Evolutionary conservation across 2,113 vertebrate species (phyloP).

Genomic region (Pseudorectes ferrugineus): DNA sequence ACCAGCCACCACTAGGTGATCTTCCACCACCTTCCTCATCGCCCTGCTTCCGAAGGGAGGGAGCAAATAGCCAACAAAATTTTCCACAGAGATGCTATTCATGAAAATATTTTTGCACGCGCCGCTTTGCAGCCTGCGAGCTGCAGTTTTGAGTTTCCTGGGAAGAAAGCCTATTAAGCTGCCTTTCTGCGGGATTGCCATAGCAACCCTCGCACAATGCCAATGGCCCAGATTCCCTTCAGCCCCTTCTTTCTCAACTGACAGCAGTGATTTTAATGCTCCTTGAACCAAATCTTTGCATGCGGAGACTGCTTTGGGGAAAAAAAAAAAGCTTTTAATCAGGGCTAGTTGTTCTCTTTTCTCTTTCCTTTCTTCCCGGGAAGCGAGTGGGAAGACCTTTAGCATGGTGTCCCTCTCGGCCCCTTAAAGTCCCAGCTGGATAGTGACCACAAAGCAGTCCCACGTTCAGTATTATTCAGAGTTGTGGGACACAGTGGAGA

Average conservation of each 20-base stretch:
- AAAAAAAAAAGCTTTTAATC: conserved; percentile 45
- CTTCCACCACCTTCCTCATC: neutral
- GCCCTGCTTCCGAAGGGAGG: neutral
- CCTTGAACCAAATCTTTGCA: conserved; percentile 71
- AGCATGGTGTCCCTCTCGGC: neutral
- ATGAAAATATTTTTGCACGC: conserved; percentile 18
- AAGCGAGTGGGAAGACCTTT: conserved; percentile 3
- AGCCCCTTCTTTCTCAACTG: conserved; percentile 67
- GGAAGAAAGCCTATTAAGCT: conserved; percentile 72
- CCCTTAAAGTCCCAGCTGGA: neutral
- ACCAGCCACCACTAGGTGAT: neutral
- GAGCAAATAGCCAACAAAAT: neutral
- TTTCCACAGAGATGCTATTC: conserved; percentile 50
- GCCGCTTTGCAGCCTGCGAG: conserved; percentile 16
- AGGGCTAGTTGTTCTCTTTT: conserved; percentile 27
- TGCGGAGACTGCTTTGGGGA: neutral
- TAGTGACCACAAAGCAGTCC: neutral
- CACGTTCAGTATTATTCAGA: neutral
- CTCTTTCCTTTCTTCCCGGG: neutral
- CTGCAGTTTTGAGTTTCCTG: conserved; percentile 61
- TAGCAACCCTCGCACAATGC: conserved; percentile 69
- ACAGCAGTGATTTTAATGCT: conserved; percentile 75
- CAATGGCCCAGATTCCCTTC: conserved; percentile 66
- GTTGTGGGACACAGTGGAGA: neutral
- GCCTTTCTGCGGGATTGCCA: conserved; percentile 64